Evolutionary conservation across 2,888 invertebrate species (phyloP), one percentile per base, ranked within the genome.

Genomic region (Lampropteryx suffumata): DNA sequence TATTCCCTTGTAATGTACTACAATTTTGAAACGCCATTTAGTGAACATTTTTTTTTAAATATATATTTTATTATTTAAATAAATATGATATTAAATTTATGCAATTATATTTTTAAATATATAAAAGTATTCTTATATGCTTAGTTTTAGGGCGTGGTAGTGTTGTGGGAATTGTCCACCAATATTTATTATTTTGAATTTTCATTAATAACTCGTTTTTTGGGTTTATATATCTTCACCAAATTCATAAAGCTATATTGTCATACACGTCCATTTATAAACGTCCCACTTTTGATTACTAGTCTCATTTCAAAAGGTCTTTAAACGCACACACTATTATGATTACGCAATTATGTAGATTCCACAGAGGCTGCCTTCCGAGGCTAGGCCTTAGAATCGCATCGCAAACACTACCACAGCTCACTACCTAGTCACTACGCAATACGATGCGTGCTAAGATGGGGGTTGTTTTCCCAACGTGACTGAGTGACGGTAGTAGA

Each of bases 381-480:
- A 30, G 10, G 24, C 27, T 17, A 40, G 40, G 47, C 40, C 33
- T 39, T 11, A 7, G 40, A 47, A 35, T 41, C 47, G 34, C 40
- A 47, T 41, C 10, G 40, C 40, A 47, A 47, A 47, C 40, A 47
- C 27, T 2, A 1, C 27, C 47, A 24, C 33, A 35, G 40, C 24
- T 28, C 28, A 8, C 8, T 6, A 5, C n/a, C 4, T 12, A 47
- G 47, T 47, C 14, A 37, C 32, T 37, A 46, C 28, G 42, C 34
- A 42, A 28, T 26, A 32, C 47, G 39, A 43, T 43, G 61, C 64
- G 58, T 67, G 67, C 69, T 58, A 60, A 64, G 65, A 61, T 45
- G 53, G 50, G 30, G 39, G 32, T 50, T 73, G 73, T 76, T 71
- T 59, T 60, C 66, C 10, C 61, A 69, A 70, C 76, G 76, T 76